Evolutionary conservation across 2,888 invertebrate genomes (phyloP).

Genomic region (Sericinus montela): DNA sequence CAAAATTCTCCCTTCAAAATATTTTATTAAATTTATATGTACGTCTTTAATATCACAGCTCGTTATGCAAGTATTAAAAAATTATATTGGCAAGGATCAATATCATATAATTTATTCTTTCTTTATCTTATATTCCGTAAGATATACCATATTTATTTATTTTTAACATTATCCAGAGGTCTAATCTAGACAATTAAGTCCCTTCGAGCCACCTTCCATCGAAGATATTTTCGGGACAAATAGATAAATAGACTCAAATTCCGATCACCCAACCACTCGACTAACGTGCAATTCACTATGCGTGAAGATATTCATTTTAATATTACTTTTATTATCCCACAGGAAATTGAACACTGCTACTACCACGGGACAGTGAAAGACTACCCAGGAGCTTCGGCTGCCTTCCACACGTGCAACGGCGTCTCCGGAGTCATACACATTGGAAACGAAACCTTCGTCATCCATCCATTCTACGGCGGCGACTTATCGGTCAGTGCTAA

Average conservation of each 20-base stretch:
- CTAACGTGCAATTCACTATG: too few species aligned
- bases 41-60: slow-evolving; percentile 29
- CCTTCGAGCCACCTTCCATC: too few species aligned
- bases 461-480: slow-evolving; percentile 98
- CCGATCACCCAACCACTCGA: too few species aligned
- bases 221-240: too few species aligned
- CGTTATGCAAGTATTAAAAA: background rate
- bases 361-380: slow-evolving; percentile 98
- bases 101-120: too few species aligned
- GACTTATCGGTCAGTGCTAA: slow-evolving; percentile 93
- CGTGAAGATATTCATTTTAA: too few species aligned
- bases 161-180: too few species aligned
- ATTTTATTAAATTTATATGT: slow-evolving; percentile 51
- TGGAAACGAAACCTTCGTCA: slow-evolving; percentile 98
- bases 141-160: too few species aligned
- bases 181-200: too few species aligned
- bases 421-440: slow-evolving; percentile 98
- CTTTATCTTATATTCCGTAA: too few species aligned
- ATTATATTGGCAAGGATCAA: background rate
- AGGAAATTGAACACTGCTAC: slow-evolving; percentile 99
- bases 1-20: slow-evolving; percentile 45
- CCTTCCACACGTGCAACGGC: slow-evolving; percentile 98
- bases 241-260: too few species aligned
- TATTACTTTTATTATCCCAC: too few species aligned
- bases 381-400: slow-evolving; percentile 97